Percentiles rank a stretch among this genome's conserved stretches.
These are phyloP conservation scores for Salvelinus alpinus DNA, from an alignment of 2,113 vertebrate species.

Conservation along the genomic window DNA sequence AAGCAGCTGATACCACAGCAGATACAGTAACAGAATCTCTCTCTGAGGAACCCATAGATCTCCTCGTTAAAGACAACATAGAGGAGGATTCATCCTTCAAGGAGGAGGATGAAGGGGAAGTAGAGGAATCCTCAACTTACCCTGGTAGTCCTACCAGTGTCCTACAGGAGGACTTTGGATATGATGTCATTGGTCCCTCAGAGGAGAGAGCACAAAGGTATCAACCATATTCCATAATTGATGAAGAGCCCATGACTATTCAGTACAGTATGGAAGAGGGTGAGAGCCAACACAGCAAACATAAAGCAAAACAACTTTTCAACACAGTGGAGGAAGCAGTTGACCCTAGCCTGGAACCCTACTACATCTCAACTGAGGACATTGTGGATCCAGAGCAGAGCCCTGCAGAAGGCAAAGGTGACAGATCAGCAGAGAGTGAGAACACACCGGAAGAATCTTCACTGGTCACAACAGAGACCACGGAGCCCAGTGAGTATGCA, in stretches of 20 bases:
- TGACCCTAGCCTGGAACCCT: conserved; percentile 40
- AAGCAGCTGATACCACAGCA: conserved; percentile 24
- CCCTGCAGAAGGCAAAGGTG: conserved; percentile 15
- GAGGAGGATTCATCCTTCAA: conserved; percentile 33
- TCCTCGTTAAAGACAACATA: conserved; percentile 12
- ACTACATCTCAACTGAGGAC: conserved; percentile 57
- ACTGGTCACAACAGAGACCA: conserved; percentile 16
- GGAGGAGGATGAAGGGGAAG: conserved; percentile 28
- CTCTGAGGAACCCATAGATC: conserved; percentile 24
- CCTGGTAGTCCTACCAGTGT: conserved; percentile 46
- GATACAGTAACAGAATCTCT: conserved; percentile 45
- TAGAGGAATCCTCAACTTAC: conserved; percentile 40
- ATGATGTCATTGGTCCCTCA: conserved; percentile 19
- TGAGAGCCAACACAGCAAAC: not conserved
- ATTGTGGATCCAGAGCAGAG: conserved; percentile 46
- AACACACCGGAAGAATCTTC: conserved; percentile 6
- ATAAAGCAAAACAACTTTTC: conserved; percentile 19
- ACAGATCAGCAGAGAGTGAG: conserved; percentile 7
- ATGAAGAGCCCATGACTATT: conserved; percentile 25
- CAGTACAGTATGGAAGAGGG: conserved; percentile 21
- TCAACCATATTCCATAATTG: conserved; percentile 6
- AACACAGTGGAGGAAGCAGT: conserved; percentile 15
- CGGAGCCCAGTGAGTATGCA: conserved; percentile 16
- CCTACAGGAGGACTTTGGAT: conserved; percentile 37
- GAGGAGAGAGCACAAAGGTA: conserved; percentile 22